Base-by-base conservation (phyloP, 1,140 invertebrate species). In the Zaprionus kolodkinae region DNA sequence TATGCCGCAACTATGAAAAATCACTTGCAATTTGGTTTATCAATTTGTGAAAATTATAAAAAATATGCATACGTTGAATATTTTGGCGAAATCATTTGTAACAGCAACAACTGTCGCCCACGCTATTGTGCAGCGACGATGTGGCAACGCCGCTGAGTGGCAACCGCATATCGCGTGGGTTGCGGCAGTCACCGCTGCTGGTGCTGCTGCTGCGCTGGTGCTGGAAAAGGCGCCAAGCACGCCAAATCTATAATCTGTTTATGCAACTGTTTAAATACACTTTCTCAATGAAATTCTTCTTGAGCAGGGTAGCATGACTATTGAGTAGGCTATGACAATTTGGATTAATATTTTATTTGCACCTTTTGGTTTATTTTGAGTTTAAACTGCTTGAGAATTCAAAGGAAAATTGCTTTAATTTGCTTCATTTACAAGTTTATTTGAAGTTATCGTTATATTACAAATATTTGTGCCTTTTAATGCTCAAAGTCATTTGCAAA, bases 11-110 rank as follows among this genome's bases (percentile, higher is more conserved):
- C 43, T 61, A 73, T 89, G 85, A 89, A 88, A 88, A 88, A 88
- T 89, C 85, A 88, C 85, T 89, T 88, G 85, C 85, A 88, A 88
- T 89, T 88, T 88, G 83, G 85, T 89, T 88, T 88, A 88, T 88
- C 85, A 88, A 88, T 88, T 88, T 88, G 85, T 85, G 85, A 88
- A 89, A 85, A 89, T 88, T 88, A 88, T 89, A 89, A 88, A 88
- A 88, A 89, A 88, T 89, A 89, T 88, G 85, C 86, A 88, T 87
- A 87, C 84, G 84, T 76, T 87, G 85, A 88, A 88, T 88, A 89
- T 89, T 89, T 88, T 88, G 81, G 81, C 78, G 71, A 87, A 87
- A 87, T 88, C 84, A 87, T 87, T 87, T 87, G 84, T 87, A 87
- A 84, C 68, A 61, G 67, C 84, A 71, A 78, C 84, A 71, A 78